Base-by-base conservation (phyloP, 2,888 invertebrate genomes). In the Sinodicranocentrus sp. region DNA sequence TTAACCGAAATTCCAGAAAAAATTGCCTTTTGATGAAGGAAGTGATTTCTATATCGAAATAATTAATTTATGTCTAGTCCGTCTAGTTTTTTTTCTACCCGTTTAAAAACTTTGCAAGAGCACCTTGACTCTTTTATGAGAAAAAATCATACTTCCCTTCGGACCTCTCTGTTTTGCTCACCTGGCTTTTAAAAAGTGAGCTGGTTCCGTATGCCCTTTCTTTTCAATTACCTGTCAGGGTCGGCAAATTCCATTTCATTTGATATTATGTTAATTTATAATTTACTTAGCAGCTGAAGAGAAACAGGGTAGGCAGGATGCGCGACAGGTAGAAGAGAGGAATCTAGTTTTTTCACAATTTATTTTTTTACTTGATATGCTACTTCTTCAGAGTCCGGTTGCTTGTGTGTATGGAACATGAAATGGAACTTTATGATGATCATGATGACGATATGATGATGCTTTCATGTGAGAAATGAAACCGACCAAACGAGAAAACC, bases 401-500 rank as follows among this genome's bases (percentile, higher is more conserved):
- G 43, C 52, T 65, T 48, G 25, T n/a, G n/a, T 75, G 26, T 68
- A 75, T 82, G 82, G 75, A 82, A 73, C 82, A 57, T 67, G 63
- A 39, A 2, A 54, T 13, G 75, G 75, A 82, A 63, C 82, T 76
- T 82, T 82, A 76, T 76, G 82, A 82, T 82, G 75, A 82, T 68
- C 68, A 82, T 82, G 76, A 82, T 75, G 68, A 82, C 57, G 10
- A 71, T 63, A 61, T 44, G 44, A 48, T 39, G 21, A 54, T 57
- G 63, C 82, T 71, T 82, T 75, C 82, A 75, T 67, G 44, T 82
- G 82, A 82, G 76, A 82, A 82, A 82, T 71, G 75, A 82, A 82
- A 75, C 82, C 82, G 75, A 82, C 82, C 82, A 82, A 82, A 82
- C 82, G 65, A 80, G 80, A 80, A 82, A 82, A 82, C 82, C 82